phyloP scores from a whole-genome alignment of 2,113 vertebrate genomes.

The Phrynocephalus versicolor region DNA sequence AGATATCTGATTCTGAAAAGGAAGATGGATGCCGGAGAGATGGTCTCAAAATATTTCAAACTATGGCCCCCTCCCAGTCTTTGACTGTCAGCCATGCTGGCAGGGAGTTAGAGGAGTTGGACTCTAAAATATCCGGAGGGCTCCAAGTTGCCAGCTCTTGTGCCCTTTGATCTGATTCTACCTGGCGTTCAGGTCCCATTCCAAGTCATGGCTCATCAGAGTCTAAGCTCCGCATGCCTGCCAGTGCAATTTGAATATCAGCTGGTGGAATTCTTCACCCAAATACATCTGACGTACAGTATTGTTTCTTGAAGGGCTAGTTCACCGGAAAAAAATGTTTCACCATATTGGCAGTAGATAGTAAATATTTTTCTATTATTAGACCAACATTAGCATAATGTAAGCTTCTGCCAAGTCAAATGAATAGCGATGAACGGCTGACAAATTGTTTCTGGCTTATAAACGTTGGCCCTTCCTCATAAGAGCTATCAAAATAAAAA shows the following conservation, averaged over 20 bases:
- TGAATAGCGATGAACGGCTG: conserved; percentile 8
- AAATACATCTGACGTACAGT: background rate
- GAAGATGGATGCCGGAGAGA: background rate
- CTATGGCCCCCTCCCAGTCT: background rate
- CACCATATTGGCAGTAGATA: background rate
- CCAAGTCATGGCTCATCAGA: background rate
- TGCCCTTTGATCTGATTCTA: background rate
- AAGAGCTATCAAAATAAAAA: conserved; percentile 2
- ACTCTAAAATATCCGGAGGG: background rate
- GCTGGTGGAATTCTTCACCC: background rate
- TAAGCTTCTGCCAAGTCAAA: conserved; percentile 5
- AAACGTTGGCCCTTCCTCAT: background rate
- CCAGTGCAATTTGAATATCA: background rate
- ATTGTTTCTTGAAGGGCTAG: background rate
- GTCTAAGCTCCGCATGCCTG: background rate
- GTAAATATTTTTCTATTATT: conserved; percentile 6
- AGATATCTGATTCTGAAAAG: background rate
- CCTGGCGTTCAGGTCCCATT: background rate
- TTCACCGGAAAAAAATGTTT: background rate
- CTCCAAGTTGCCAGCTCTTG: background rate
- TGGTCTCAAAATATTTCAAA: background rate
- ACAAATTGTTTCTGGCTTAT: background rate
- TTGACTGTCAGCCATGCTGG: background rate
- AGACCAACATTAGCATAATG: background rate
- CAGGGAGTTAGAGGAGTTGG: background rate